phyloP scores from a whole-genome alignment of 1,140 invertebrate species.

The Papilio polytes region DNA sequence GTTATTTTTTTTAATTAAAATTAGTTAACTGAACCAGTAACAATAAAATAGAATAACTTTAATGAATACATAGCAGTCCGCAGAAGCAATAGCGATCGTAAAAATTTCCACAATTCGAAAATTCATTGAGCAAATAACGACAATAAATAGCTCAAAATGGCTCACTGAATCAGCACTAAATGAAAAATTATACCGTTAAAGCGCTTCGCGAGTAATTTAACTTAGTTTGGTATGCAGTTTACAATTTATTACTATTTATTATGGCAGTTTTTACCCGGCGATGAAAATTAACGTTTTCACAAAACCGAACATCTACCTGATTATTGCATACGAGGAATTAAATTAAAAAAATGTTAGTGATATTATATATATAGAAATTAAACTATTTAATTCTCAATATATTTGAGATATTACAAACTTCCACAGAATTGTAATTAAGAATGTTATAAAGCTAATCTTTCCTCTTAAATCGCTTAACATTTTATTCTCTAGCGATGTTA shows the following conservation, averaged over 20 bases:
- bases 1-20: too few relatives aligned
- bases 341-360: neutral
- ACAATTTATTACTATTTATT: constrained; percentile 35
- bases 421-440: neutral
- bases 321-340: neutral
- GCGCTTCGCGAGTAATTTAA: constrained; percentile 36
- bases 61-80: neutral
- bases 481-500: neutral
- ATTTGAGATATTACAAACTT: neutral
- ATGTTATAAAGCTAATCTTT: too few relatives aligned
- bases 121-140: constrained; percentile 20
- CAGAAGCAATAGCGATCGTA: neutral
- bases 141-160: constrained; percentile 35
- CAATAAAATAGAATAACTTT: neutral
- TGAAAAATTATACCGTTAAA: constrained; percentile 39
- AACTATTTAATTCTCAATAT: neutral
- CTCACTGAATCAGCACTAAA: constrained; percentile 34
- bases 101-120: constrained; percentile 34
- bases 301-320: neutral
- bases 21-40: too few relatives aligned
- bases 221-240: constrained; percentile 33
- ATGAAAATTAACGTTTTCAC: neutral
- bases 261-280: neutral
- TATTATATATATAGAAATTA: neutral
- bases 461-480: too few relatives aligned